These are phyloP conservation scores for Vanessa cardui DNA, from an alignment of 2,888 invertebrate species.

Conservation along the genomic window DNA sequence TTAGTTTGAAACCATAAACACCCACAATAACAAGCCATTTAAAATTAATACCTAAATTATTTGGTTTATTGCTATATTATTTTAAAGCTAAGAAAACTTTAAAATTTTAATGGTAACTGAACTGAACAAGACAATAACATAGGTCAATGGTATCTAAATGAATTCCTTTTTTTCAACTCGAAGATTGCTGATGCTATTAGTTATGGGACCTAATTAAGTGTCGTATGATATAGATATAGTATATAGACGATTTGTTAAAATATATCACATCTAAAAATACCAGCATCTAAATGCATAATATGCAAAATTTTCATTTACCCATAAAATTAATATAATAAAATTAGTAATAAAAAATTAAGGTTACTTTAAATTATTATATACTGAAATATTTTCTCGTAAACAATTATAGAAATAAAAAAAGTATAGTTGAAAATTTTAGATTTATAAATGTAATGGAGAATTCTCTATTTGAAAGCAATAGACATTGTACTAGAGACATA, in stretches of 20 bases:
- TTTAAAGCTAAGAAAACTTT: neutral
- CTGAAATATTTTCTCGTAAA: no score
- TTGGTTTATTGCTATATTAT: neutral
- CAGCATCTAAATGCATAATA: neutral
- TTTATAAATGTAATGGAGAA: neutral
- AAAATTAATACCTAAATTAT: no score
- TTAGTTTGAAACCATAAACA: no score
- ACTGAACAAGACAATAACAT: conserved; percentile 11
- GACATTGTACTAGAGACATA: conserved; percentile 24
- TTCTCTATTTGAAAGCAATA: conserved; percentile 29
- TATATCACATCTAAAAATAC: neutral
- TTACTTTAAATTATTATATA: neutral
- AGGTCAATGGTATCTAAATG: conserved; percentile 41
- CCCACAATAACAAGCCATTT: no score
- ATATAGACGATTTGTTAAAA: neutral
- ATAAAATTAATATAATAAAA: neutral
- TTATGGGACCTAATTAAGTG: conserved; percentile 13
- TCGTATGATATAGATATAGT: neutral
- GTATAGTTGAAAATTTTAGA: no score
- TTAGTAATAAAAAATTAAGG: no score
- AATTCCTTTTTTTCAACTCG: conserved; percentile 49
- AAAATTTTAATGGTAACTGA: neutral
- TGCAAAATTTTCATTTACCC: neutral
- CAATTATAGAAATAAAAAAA: no score
- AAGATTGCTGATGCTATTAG: conserved; percentile 39